phyloP scores from a whole-genome alignment of 2,888 invertebrate genomes.

The Cantharis nigra region DNA sequence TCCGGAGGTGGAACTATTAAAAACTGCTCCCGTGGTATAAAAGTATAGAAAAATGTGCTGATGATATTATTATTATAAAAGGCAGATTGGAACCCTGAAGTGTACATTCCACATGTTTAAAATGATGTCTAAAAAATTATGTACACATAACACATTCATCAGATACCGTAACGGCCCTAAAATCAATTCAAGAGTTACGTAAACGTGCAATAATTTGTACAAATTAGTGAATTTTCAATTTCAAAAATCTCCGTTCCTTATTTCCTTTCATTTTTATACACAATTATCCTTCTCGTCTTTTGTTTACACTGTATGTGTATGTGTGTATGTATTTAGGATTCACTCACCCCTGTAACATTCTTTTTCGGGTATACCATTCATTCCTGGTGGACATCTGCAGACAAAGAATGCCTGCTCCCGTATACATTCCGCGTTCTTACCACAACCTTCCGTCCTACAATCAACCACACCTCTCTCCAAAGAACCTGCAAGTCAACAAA shows the following conservation, averaged over 20 bases:
- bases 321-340: slow-evolving; percentile 5
- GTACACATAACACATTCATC: slow-evolving; percentile 31
- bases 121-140: slow-evolving; percentile 44
- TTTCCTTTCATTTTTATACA: not conserved
- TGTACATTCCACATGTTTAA: slow-evolving; percentile 64
- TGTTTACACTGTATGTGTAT: slow-evolving; percentile 36
- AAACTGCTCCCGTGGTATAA: slow-evolving; percentile 12
- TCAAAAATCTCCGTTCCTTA: not conserved
- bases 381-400: slow-evolving; percentile 78
- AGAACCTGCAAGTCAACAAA: slow-evolving; percentile 56
- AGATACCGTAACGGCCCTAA: slow-evolving; percentile 9
- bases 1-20: not conserved
- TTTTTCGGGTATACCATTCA: slow-evolving; percentile 71
- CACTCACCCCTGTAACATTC: slow-evolving; percentile 70
- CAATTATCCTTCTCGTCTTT: slow-evolving; percentile 27
- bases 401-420: slow-evolving; percentile 83
- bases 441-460: slow-evolving; percentile 84
- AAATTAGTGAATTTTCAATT: slow-evolving; percentile 22
- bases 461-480: slow-evolving; percentile 68
- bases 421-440: slow-evolving; percentile 84
- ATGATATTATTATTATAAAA: slow-evolving; percentile 40
- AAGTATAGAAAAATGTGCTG: slow-evolving; percentile 9
- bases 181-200: slow-evolving; percentile 14
- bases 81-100: slow-evolving; percentile 69
- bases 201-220: slow-evolving; percentile 51